Evolutionary conservation across 2,113 vertebrate species (phyloP).

Genomic region (Chitala chitala): DNA sequence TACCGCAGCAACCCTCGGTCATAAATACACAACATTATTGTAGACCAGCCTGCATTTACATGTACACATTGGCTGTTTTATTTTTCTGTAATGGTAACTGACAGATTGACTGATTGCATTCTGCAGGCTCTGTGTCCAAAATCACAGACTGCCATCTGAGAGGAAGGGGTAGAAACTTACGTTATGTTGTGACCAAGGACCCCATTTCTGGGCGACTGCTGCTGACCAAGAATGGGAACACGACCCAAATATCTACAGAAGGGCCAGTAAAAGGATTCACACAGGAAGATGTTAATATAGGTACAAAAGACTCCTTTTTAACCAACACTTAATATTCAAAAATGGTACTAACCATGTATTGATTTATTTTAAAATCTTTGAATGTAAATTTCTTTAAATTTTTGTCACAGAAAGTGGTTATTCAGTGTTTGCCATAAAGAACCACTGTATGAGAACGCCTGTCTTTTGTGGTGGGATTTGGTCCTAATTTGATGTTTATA

Average conservation of each 20-base stretch:
- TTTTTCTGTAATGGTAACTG: background rate
- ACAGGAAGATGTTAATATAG: constrained; percentile 84
- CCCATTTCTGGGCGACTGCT: constrained; percentile 66
- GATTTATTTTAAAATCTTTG: too few species aligned
- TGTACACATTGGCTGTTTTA: background rate
- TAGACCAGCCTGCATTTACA: background rate
- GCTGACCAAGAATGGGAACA: constrained; percentile 46
- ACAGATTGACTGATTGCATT: constrained; percentile 8
- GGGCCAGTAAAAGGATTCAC: constrained; percentile 79
- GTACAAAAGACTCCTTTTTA: constrained; percentile 28
- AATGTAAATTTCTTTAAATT: too few species aligned
- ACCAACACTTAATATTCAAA: background rate
- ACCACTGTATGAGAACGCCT: background rate
- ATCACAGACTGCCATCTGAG: constrained; percentile 83
- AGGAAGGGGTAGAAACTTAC: constrained; percentile 63
- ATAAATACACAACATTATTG: background rate
- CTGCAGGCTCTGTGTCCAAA: constrained; percentile 70
- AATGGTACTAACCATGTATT: background rate
- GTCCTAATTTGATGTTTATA: background rate
- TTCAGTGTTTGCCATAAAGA: background rate
- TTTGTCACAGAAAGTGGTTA: background rate
- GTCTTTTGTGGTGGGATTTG: background rate
- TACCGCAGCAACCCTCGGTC: background rate
- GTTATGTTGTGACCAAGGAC: constrained; percentile 76
- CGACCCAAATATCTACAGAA: constrained; percentile 62